Conservation (phyloP, 2,888 invertebrate species). For the Keiferia lycopersicella region DNA sequence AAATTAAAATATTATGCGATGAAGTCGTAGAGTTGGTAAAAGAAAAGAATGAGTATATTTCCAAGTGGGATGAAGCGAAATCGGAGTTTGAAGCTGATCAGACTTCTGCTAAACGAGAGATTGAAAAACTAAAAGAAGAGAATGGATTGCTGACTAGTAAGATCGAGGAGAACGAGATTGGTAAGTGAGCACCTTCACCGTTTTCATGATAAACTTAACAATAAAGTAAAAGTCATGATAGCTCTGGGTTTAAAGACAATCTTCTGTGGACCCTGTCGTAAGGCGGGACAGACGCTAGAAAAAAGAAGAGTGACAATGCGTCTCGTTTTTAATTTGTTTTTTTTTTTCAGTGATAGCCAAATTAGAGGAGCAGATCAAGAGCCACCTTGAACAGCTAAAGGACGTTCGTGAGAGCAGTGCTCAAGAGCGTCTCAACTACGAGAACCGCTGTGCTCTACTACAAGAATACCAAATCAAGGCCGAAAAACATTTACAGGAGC, state of each 20-base stretch:
- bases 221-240: no score
- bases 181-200: conserved; percentile 43
- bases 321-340: not conserved
- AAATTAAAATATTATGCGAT: conserved; percentile 39
- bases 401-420: conserved; percentile 42
- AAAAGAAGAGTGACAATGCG: not conserved
- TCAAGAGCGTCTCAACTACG: conserved; percentile 47
- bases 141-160: conserved; percentile 38
- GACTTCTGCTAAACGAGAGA: conserved; percentile 31
- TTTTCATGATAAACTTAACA: not conserved
- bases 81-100: conserved; percentile 29
- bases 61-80: conserved; percentile 33
- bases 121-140: conserved; percentile 37
- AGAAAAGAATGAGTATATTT: conserved; percentile 34
- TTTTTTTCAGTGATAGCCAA: conserved; percentile 53
- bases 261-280: no score
- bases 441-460: conserved; percentile 52
- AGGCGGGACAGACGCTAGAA: no score
- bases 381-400: conserved; percentile 45
- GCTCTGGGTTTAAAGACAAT: no score
- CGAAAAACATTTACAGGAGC: conserved; percentile 50
- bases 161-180: conserved; percentile 49
- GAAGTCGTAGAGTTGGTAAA: conserved; percentile 44
- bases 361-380: conserved; percentile 49
- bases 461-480: conserved; percentile 56